A percentile compares a stretch with the other conserved stretches of the same genome.
phyloP scores from a whole-genome alignment of 2,888 invertebrate genomes.

The Proisotoma minuta region DNA sequence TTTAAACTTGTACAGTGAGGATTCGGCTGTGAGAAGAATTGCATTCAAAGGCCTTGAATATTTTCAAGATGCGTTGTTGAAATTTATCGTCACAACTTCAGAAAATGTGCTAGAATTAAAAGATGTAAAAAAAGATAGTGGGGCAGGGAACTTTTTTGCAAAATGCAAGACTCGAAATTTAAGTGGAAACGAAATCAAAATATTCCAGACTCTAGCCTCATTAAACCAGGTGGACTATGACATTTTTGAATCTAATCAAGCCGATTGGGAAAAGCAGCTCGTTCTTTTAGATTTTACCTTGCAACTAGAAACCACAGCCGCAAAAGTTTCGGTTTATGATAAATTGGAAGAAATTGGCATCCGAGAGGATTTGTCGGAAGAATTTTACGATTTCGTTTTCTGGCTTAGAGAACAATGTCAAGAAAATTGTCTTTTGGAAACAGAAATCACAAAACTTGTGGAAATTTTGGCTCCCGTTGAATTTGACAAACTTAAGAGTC shows the following conservation, averaged over 20 bases:
- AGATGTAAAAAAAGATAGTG: background rate
- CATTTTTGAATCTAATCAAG: background rate
- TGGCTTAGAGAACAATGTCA: too few species aligned
- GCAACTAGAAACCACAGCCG: too few species aligned
- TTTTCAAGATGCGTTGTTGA: background rate
- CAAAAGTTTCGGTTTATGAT: too few species aligned
- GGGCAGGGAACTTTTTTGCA: background rate
- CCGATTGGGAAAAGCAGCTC: background rate
- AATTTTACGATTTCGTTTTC: too few species aligned
- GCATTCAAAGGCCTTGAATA: background rate
- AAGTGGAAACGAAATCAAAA: background rate
- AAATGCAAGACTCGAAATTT: background rate
- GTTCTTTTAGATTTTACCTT: background rate
- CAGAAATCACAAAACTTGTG: too few species aligned
- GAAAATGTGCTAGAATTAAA: background rate
- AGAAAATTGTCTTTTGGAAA: too few species aligned
- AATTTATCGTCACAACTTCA: background rate
- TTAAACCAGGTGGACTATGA: background rate
- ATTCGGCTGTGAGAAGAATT: background rate
- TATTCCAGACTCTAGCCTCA: background rate
- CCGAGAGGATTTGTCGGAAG: too few species aligned
- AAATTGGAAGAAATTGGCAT: too few species aligned
- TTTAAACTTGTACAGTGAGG: background rate
- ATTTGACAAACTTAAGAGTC: too few species aligned
- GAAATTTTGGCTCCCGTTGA: too few species aligned